Evolutionary conservation across 2,797 vertebrate genomes (phyloP).

Genomic region (Vespertilio murinus): DNA sequence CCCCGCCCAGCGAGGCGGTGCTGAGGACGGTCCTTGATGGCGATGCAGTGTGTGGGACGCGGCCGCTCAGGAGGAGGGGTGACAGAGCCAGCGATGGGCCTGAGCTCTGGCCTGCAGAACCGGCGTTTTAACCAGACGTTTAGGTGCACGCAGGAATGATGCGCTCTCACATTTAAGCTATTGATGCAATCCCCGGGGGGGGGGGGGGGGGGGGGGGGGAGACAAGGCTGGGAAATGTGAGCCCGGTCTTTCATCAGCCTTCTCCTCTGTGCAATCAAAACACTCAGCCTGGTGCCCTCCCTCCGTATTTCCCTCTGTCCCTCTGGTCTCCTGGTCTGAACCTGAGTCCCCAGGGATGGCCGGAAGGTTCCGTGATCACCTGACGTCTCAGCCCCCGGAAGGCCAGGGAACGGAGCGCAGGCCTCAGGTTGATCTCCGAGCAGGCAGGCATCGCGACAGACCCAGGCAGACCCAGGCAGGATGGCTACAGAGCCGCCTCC

Average conservation of each 20-base stretch:
- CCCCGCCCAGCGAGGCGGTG: neutral
- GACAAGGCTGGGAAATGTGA: neutral
- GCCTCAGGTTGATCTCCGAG: neutral
- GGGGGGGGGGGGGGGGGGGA: neutral
- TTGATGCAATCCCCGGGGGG: neutral
- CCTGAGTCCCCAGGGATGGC: neutral
- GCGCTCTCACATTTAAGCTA: neutral
- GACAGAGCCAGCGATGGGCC: fast-evolving
- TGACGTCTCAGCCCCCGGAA: neutral
- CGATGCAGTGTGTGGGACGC: fast-evolving
- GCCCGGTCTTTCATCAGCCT: neutral
- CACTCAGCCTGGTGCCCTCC: fast-evolving
- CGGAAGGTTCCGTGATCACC: neutral
- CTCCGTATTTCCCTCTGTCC: neutral
- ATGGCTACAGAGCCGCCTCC: neutral
- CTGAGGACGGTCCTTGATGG: neutral
- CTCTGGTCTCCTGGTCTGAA: neutral
- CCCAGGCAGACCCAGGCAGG: neutral
- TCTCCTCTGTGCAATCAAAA: neutral
- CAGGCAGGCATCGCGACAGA: neutral
- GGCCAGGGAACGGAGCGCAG: neutral
- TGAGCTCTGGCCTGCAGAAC: neutral
- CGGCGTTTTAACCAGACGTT: neutral
- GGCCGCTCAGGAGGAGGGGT: neutral
- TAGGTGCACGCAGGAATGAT: neutral